These are phyloP conservation scores for human DNA, from an alignment of 2,113 vertebrate genomes.

Conservation along the genomic window GRCh38 chr1:175378001-175378500, in stretches of 20 bases:
- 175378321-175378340: neutral
- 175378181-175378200: neutral
- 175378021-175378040: neutral
- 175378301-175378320: neutral
- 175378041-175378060: neutral
- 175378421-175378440: neutral
- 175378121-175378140: neutral
- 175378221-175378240: neutral
- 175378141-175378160: no score
- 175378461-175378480: neutral
- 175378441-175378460: fast-evolving
- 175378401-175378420: neutral
- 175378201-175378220: neutral
- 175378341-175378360: neutral
- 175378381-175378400: neutral
- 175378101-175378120: neutral
- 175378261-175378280: neutral
- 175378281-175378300: neutral
- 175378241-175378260: neutral
- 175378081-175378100: neutral
- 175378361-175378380: neutral
- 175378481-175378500: neutral
- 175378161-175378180: neutral
- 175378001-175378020: neutral
- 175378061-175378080: neutral